Conservation (phyloP, 1,140 invertebrate species). For the Euura saliciscinereae region DNA sequence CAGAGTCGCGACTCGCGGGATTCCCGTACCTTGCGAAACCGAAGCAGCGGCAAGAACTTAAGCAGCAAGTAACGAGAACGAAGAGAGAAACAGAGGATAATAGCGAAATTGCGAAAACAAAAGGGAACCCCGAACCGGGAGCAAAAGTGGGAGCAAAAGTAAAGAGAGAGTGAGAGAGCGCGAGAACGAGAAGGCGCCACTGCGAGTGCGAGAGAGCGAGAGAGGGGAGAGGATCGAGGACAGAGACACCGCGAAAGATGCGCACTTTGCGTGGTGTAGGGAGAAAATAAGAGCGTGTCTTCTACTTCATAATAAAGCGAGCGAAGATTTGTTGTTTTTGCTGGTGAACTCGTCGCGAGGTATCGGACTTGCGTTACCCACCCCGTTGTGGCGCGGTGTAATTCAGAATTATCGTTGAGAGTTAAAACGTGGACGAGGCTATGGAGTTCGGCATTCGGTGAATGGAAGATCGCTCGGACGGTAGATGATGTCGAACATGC, state of each 20-base stretch:
- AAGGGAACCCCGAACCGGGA: no score
- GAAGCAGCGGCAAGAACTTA: no score
- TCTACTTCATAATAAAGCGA: slow-evolving; percentile 5
- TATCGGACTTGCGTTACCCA: neutral
- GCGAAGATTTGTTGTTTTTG: slow-evolving; percentile 3
- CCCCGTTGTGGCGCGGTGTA: neutral
- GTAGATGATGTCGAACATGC: slow-evolving; percentile 30
- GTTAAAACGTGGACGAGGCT: slow-evolving; percentile 3
- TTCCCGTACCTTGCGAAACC: no score
- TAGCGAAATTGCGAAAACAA: no score
- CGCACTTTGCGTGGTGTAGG: slow-evolving; percentile 16
- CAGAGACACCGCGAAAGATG: slow-evolving; percentile 14
- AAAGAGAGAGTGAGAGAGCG: neutral
- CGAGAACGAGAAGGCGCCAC: neutral
- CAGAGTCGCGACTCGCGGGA: no score
- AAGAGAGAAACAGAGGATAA: no score
- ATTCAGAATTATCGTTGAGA: slow-evolving; percentile 6
- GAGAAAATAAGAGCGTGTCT: slow-evolving; percentile 8
- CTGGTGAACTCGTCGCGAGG: neutral
- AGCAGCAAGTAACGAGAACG: no score
- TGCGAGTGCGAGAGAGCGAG: neutral
- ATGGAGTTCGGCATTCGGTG: slow-evolving; percentile 25
- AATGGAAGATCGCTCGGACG: slow-evolving; percentile 22
- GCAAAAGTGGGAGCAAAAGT: neutral
- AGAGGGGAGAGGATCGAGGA: neutral